phyloP scores from a whole-genome alignment of 2,797 vertebrate species.

The Centroberyx gerrardi region DNA sequence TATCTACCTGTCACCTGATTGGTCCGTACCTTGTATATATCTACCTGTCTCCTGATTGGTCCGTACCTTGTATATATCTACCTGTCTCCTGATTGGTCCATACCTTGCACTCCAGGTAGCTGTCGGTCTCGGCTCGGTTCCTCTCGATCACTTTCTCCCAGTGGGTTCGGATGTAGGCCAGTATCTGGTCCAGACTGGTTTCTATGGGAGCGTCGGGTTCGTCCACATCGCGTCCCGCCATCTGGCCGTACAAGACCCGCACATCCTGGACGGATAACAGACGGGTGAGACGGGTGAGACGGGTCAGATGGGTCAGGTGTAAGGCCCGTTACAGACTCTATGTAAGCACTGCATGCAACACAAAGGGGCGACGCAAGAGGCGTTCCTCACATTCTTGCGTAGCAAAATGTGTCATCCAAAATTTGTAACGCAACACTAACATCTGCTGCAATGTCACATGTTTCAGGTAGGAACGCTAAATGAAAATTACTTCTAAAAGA shows the following conservation, averaged over 20 bases:
- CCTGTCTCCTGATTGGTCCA: conserved; percentile 19
- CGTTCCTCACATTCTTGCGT: neutral
- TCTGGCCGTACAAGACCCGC: conserved; percentile 90
- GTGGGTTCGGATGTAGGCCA: conserved; percentile 90
- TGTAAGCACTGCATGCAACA: too few species aligned
- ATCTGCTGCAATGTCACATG: neutral
- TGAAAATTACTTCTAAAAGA: too few species aligned
- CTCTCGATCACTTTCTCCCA: conserved; percentile 94
- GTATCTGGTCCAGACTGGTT: conserved; percentile 91
- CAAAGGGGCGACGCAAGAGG: too few species aligned
- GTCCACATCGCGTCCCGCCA: conserved; percentile 89
- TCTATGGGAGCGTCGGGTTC: conserved; percentile 88
- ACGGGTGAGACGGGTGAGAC: neutral
- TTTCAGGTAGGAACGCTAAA: neutral
- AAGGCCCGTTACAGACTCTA: neutral
- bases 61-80: too few species aligned
- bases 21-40: too few species aligned
- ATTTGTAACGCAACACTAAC: neutral
- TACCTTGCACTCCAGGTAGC: conserved; percentile 91
- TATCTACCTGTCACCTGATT: too few species aligned
- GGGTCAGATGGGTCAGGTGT: too few species aligned
- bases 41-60: too few species aligned
- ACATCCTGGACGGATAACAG: conserved; percentile 86
- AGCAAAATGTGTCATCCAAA: neutral
- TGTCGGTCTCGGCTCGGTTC: conserved; percentile 88